phyloP scores from a whole-genome alignment of 2,888 invertebrate species.

The Calameuta filiformis region DNA sequence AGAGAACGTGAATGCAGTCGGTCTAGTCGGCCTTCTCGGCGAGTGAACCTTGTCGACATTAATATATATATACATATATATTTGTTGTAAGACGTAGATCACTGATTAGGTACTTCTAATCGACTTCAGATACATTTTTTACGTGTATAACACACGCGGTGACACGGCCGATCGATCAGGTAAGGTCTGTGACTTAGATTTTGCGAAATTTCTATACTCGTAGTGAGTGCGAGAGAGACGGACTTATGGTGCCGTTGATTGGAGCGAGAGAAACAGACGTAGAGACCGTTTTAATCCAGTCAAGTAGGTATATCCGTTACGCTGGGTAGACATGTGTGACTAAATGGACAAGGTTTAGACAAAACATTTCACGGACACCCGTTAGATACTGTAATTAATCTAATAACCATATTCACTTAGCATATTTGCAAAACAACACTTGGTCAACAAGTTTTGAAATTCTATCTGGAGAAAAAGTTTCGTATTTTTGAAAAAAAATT shows the following conservation, averaged over 20 bases:
- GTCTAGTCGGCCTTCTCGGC: neutral
- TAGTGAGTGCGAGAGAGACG: neutral
- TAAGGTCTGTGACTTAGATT: neutral
- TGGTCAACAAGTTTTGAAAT: neutral
- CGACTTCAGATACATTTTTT: neutral
- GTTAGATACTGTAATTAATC: neutral
- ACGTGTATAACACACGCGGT: neutral
- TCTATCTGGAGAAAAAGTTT: neutral
- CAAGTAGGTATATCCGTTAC: neutral
- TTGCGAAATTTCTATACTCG: neutral
- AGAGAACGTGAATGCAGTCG: neutral
- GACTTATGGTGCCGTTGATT: neutral
- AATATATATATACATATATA: neutral
- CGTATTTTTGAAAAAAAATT: neutral
- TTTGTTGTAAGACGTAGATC: neutral
- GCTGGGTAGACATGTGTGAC: neutral
- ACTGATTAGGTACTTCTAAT: neutral
- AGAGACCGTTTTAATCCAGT: neutral
- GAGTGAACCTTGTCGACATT: neutral
- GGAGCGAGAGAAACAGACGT: neutral
- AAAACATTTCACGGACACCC: neutral
- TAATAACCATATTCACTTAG: neutral
- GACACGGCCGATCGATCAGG: neutral
- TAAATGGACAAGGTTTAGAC: neutral
- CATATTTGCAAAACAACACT: neutral